Percentiles rank a stretch among this genome's conserved stretches.
Conservation (phyloP, 1,140 invertebrate genomes). For the Drosophila teissieri region DNA sequence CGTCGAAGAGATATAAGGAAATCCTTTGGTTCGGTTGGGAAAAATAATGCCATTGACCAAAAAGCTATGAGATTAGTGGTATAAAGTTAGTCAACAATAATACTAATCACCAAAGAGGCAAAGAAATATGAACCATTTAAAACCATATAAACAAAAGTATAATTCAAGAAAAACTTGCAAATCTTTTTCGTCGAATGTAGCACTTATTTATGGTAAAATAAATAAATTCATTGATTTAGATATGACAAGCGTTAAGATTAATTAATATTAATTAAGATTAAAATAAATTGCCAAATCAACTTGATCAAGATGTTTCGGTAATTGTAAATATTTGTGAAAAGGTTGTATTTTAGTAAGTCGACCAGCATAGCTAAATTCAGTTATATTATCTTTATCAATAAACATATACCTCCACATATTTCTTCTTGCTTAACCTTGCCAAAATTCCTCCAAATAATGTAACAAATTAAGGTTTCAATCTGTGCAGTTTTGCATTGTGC, state of each 20-base stretch:
- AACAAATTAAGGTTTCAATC: too few relatives aligned
- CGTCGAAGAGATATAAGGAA: background rate
- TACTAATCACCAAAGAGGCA: conserved; percentile 38
- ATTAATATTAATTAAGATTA: conserved; percentile 70
- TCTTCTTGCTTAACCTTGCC: too few relatives aligned
- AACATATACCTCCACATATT: too few relatives aligned
- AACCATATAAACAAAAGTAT: background rate
- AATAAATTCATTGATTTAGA: conserved; percentile 75
- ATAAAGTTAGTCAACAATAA: too few relatives aligned
- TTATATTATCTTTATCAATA: too few relatives aligned
- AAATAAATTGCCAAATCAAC: conserved; percentile 41
- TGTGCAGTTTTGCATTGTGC: too few relatives aligned
- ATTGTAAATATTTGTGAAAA: too few relatives aligned
- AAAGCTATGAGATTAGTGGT: too few relatives aligned
- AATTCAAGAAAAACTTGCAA: conserved; percentile 1
- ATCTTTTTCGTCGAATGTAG: too few relatives aligned
- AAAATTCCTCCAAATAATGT: too few relatives aligned
- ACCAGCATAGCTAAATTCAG: too few relatives aligned
- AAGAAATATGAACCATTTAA: background rate
- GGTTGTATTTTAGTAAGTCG: too few relatives aligned
- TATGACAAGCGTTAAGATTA: conserved; percentile 73
- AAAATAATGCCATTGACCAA: conserved; percentile 11
- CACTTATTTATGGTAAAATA: background rate
- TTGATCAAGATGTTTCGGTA: conserved; percentile 17
- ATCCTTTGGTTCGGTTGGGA: conserved; percentile 16